Base-by-base conservation (phyloP, 2,888 invertebrate species). In the Epinotia ramella region DNA sequence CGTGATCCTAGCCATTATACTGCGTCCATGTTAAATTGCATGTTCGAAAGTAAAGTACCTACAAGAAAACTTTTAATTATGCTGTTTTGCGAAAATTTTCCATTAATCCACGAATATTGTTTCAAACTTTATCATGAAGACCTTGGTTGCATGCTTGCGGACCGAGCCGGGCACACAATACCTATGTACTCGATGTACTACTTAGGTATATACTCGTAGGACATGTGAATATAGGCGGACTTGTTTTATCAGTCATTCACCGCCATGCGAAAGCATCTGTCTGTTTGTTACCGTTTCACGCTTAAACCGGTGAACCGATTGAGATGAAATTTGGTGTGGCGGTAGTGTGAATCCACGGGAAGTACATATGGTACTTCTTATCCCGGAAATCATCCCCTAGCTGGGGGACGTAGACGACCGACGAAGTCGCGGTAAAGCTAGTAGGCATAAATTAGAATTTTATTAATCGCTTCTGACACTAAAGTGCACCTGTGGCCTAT, bases 41-140 rank as follows among this genome's bases (percentile, higher is more conserved):
- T 71, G 75, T 44, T 66, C 12, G 7, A 49, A 40, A 20, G 46
- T 20, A 74, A 74, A 49, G 33, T 53, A 28, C 24, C 24, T 28
- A 70, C 53, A 71, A 66, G 66, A 28, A 59, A 75, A 75, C 71
- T 75, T 75, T 66, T 75, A 75, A 75, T 75, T 75, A 65, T 56
- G 49, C 40, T 57, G 69, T 60, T 44, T 63, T 46, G 64, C 49
- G 59, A 62, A 71, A 28, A 65, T 69, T 74, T 20, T 59, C 28
- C 59, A 33, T 60, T 53, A 73, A 49, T 59, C 73, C 65, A 49
- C 65, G 65, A 73, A 73, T 59, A 18, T 65, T 53, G 63, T 63
- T 71, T 46, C 18, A 7, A 59, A 65, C 53, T 73, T 68, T 72
- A 70, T 62, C 28, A 28, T 33, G 3, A 56, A 63, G 63, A 40